Evolutionary conservation across 2,797 vertebrate genomes (phyloP), one percentile per base, ranked within the genome.

Genomic region (Oryzias sinensis): DNA sequence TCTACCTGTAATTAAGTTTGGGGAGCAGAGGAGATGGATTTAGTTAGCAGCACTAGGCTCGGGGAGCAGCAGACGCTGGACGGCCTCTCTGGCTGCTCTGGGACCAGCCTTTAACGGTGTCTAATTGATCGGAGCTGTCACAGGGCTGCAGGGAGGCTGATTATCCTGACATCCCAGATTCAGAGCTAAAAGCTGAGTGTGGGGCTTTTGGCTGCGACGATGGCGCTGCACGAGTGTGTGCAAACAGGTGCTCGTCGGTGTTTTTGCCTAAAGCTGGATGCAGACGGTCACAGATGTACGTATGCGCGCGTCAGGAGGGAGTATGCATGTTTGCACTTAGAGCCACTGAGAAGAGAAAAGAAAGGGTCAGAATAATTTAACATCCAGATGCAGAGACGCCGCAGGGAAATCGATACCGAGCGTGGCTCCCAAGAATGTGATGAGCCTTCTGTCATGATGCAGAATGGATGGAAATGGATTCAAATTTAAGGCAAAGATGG

Each of bases 1-100:
- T 50, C 84, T 81, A 90, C 89, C 91, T 93, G 83, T 83, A 85
- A 88, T 86, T 74, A 56, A 82, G 85, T 87, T 84, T 76, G 67
- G 77, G 78, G 14, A 54, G 74, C 70, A 53, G 72, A 70, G 77
- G 72, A 80, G 83, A 84, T 82, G 72, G 83, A 85, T 89, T 87
- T 88, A 70, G 83, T 83, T 79, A 77, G 84, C 80, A 64, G 74
- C 68, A 64, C 74, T 11, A 37, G 33, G 68, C 75, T 70, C 71
- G 72, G 77, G 62, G 69, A 49, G 60, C 60, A 77, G 74, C 59
- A 78, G 76, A 80, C 76, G 80, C 81, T 73, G 86, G 82, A 79
- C 78, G 68, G 86, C 75, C 77, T 79, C 74, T 53, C 44, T 70
- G 70, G 79, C 83, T 85, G 84, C 65, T 85, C 81, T 79, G 86